Evolutionary conservation across 2,888 invertebrate species (phyloP).

Genomic region (Ryuthela nishihirai): DNA sequence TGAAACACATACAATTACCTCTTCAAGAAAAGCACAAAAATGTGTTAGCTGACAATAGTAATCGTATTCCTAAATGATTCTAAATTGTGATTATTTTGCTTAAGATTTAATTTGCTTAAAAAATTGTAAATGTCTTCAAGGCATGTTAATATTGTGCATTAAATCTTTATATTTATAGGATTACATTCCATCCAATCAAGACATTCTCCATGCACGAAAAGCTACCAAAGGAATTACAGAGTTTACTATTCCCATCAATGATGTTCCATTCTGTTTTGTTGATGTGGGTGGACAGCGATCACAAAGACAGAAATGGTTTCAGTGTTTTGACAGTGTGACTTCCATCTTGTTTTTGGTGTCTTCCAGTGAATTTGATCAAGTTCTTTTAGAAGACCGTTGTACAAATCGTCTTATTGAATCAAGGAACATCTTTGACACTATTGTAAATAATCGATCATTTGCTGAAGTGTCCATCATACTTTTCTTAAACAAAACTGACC

Average conservation of each 20-base stretch:
- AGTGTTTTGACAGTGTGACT: slow-evolving; percentile 95
- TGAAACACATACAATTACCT: too few species aligned
- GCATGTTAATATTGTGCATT: too few species aligned
- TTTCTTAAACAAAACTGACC: slow-evolving; percentile 96
- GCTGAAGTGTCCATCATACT: slow-evolving; percentile 91
- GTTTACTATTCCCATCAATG: slow-evolving; percentile 74
- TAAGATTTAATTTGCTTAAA: too few species aligned
- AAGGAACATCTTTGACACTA: slow-evolving; percentile 94
- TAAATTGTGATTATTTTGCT: too few species aligned
- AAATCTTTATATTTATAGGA: slow-evolving; percentile 21
- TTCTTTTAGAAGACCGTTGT: slow-evolving; percentile 58
- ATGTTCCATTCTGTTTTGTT: slow-evolving; percentile 91
- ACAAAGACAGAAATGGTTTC: slow-evolving; percentile 97
- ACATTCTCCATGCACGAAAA: slow-evolving; percentile 95
- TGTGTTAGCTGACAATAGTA: too few species aligned
- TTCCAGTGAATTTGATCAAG: slow-evolving; percentile 94
- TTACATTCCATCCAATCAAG: slow-evolving; percentile 85
- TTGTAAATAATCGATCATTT: slow-evolving; percentile 94
- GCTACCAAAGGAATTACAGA: slow-evolving; percentile 90
- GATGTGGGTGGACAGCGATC: slow-evolving; percentile 98
- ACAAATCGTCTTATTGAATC: slow-evolving; percentile 96
- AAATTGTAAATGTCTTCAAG: too few species aligned
- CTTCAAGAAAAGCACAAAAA: too few species aligned
- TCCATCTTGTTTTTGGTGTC: slow-evolving; percentile 96
- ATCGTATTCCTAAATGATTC: too few species aligned